A percentile compares a stretch with the other conserved stretches of the same genome.
Evolutionary conservation across 2,113 vertebrate genomes (phyloP).

Genomic region (Otis tarda): DNA sequence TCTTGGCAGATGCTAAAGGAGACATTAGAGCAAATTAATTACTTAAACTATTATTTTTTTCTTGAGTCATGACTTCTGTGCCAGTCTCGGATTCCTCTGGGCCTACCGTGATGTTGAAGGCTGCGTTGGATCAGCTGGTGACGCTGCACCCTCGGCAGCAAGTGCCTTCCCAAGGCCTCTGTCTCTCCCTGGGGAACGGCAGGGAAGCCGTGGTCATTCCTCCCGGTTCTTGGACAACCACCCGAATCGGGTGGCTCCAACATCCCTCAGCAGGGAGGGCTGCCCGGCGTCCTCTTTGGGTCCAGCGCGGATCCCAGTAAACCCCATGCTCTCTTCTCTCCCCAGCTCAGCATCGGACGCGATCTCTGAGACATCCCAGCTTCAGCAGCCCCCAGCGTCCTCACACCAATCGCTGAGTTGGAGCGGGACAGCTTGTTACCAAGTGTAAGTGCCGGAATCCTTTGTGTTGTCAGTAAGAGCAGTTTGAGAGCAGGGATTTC

Average conservation of each 20-base stretch:
- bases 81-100: background rate
- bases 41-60: background rate
- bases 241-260: fast-evolving
- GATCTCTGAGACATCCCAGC: background rate
- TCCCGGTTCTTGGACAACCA: background rate
- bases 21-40: background rate
- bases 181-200: background rate
- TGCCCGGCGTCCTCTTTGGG: background rate
- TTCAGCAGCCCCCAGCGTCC: background rate
- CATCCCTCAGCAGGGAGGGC: background rate
- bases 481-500: background rate
- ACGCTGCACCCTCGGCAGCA: fast-evolving
- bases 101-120: fast-evolving
- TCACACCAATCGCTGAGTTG: fast-evolving
- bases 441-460: background rate
- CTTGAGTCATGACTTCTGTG: background rate
- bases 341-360: background rate
- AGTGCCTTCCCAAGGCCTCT: background rate
- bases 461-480: background rate
- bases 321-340: background rate
- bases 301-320: background rate
- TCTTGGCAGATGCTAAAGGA: background rate
- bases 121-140: background rate
- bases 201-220: background rate
- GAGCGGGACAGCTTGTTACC: background rate